Percentiles rank a stretch among this genome's conserved stretches.
Evolutionary conservation across 2,888 invertebrate species (phyloP).

Genomic region (Nomada lathburiana): DNA sequence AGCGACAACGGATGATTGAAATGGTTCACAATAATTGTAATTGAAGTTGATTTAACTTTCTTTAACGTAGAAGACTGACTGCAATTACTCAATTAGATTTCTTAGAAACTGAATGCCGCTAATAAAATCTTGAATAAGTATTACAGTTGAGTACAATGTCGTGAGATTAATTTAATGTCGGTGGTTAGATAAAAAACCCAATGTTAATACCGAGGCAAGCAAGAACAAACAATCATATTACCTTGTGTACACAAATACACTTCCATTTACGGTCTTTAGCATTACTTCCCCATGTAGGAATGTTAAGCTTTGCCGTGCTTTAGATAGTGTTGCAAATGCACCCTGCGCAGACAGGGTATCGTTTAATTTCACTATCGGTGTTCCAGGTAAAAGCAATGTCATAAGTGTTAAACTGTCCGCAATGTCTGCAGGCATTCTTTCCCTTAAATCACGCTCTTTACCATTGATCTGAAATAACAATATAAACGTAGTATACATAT

Average conservation of each 20-base stretch:
- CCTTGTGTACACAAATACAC: constrained; percentile 90
- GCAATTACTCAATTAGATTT: constrained; percentile 17
- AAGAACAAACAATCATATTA: constrained; percentile 80
- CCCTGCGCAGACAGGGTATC: constrained; percentile 80
- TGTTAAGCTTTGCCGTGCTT: constrained; percentile 86
- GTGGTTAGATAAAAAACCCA: background rate
- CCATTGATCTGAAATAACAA: constrained; percentile 75
- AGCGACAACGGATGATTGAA: constrained; percentile 28
- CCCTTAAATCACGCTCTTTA: constrained; percentile 67
- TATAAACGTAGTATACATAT: background rate
- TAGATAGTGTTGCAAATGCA: constrained; percentile 83
- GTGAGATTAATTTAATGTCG: background rate
- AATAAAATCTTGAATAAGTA: background rate
- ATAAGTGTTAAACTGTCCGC: constrained; percentile 88
- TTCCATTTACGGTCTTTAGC: constrained; percentile 82
- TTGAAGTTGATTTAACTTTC: constrained; percentile 29
- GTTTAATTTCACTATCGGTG: constrained; percentile 86
- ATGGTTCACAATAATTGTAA: constrained; percentile 32
- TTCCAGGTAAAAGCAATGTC: constrained; percentile 92
- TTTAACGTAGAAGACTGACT: background rate
- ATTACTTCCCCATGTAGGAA: constrained; percentile 87
- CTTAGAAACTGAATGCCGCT: background rate
- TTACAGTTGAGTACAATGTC: background rate
- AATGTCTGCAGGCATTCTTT: constrained; percentile 82
- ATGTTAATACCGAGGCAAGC: constrained; percentile 7